A percentile compares a stretch with the other conserved stretches of the same genome.
phyloP scores from a whole-genome alignment of 2,888 invertebrate genomes.

The Archips xylosteana region DNA sequence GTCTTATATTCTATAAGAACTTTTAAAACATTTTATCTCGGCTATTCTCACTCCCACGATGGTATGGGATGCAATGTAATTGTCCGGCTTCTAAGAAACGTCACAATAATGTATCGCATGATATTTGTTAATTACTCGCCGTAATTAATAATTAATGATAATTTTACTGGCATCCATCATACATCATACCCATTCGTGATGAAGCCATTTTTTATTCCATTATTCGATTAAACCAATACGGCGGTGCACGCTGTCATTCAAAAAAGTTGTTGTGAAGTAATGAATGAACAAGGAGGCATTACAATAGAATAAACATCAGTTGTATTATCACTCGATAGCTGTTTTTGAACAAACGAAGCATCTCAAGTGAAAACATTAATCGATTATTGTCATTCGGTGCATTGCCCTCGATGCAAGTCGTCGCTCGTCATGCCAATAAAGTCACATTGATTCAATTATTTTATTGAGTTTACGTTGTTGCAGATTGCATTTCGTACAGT shows the following conservation, averaged over 20 bases:
- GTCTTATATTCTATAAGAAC: background rate
- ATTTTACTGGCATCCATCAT: slow-evolving; percentile 34
- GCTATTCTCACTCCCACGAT: slow-evolving; percentile 23
- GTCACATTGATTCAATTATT: slow-evolving; percentile 48
- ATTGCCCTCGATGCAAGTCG: slow-evolving; percentile 62
- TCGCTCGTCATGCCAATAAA: slow-evolving; percentile 45
- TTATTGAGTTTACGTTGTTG: slow-evolving; percentile 60
- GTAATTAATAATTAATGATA: slow-evolving; percentile 41
- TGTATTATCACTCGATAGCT: slow-evolving; percentile 59
- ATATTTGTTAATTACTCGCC: slow-evolving; percentile 40
- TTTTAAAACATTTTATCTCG: background rate
- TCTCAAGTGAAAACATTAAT: slow-evolving; percentile 58
- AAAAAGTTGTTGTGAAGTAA: slow-evolving; percentile 36
- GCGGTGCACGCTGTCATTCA: slow-evolving; percentile 17
- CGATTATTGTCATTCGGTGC: slow-evolving; percentile 65
- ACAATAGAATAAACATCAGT: slow-evolving; percentile 39
- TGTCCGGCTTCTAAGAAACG: slow-evolving; percentile 32
- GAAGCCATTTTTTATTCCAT: slow-evolving; percentile 33
- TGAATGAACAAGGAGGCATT: slow-evolving; percentile 41
- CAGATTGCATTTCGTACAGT: slow-evolving; percentile 50
- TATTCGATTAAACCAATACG: slow-evolving; percentile 40
- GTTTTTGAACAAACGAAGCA: slow-evolving; percentile 60
- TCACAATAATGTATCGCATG: slow-evolving; percentile 33
- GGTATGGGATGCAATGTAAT: slow-evolving; percentile 13
- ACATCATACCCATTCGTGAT: slow-evolving; percentile 29